Evolutionary conservation across 2,888 invertebrate genomes (phyloP).

Genomic region (Furcula furcula): DNA sequence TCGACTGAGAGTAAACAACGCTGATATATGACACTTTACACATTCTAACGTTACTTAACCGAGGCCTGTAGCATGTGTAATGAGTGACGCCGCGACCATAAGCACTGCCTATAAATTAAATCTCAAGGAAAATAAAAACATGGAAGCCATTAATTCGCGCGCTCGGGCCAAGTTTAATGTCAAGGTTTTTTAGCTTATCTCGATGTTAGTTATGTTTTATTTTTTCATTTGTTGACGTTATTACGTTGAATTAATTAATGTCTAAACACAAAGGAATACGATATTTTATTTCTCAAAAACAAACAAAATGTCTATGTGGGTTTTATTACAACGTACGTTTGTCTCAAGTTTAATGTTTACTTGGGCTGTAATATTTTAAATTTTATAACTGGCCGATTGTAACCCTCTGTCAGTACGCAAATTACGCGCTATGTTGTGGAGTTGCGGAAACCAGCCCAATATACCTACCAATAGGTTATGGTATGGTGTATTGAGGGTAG

Average conservation of each 20-base stretch:
- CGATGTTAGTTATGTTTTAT: slow-evolving; percentile 73
- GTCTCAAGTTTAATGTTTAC: slow-evolving; percentile 14
- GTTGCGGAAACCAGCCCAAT: too few species aligned
- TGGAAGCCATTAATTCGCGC: slow-evolving; percentile 82
- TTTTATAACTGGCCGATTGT: too few species aligned
- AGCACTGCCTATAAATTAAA: slow-evolving; percentile 77
- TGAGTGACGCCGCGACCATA: slow-evolving; percentile 71
- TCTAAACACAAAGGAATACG: slow-evolving; percentile 48
- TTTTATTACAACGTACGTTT: slow-evolving; percentile 18
- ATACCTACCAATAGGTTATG: too few species aligned
- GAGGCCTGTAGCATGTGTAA: slow-evolving; percentile 70
- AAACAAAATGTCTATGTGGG: slow-evolving; percentile 11
- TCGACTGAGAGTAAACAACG: slow-evolving; percentile 58
- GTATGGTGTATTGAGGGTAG: not conserved
- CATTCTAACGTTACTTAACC: slow-evolving; percentile 71
- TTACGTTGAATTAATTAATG: slow-evolving; percentile 63
- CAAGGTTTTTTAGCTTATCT: slow-evolving; percentile 79
- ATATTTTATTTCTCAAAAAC: slow-evolving; percentile 28
- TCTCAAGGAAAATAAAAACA: slow-evolving; percentile 82
- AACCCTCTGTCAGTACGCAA: too few species aligned
- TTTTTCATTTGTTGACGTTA: slow-evolving; percentile 67
- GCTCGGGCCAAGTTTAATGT: slow-evolving; percentile 81
- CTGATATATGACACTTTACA: slow-evolving; percentile 76
- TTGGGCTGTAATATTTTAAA: too few species aligned
- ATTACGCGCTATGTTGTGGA: too few species aligned